Evolutionary conservation across 2,888 invertebrate genomes (phyloP).

Genomic region (Thera britannica): DNA sequence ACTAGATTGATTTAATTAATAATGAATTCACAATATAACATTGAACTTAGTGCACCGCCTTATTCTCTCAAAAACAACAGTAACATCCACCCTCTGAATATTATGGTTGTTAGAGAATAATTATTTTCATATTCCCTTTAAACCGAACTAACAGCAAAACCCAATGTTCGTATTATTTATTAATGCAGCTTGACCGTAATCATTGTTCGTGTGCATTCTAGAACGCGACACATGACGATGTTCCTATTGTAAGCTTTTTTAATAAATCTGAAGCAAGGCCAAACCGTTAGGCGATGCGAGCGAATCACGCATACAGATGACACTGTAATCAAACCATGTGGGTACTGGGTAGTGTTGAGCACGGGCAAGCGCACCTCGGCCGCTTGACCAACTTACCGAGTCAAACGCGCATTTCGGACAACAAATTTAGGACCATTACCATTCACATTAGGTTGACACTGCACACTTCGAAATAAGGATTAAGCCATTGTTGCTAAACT

Average conservation of each 20-base stretch:
- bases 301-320: constrained; percentile 61
- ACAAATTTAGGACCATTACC: constrained; percentile 70
- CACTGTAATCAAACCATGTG: constrained; percentile 52
- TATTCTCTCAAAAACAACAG: too few relatives aligned
- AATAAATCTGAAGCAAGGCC: constrained; percentile 4
- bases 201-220: neutral
- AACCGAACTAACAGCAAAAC: too few relatives aligned
- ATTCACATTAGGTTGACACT: constrained; percentile 53
- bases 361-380: constrained; percentile 54
- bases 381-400: constrained; percentile 74
- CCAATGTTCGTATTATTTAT: neutral
- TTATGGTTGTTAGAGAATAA: too few relatives aligned
- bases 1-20: too few relatives aligned
- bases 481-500: constrained; percentile 54
- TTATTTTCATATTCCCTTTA: too few relatives aligned
- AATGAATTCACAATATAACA: too few relatives aligned
- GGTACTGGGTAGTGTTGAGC: constrained; percentile 38
- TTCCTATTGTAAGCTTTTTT: constrained; percentile 11
- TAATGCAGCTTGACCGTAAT: neutral
- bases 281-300: constrained; percentile 38
- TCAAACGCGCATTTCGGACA: constrained; percentile 58
- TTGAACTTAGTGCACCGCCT: too few relatives aligned
- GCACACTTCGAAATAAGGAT: constrained; percentile 57
- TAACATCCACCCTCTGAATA: too few relatives aligned
- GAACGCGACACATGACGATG: neutral